Evolutionary conservation across 2,797 vertebrate genomes (phyloP).

Genomic region (Betta splendens): DNA sequence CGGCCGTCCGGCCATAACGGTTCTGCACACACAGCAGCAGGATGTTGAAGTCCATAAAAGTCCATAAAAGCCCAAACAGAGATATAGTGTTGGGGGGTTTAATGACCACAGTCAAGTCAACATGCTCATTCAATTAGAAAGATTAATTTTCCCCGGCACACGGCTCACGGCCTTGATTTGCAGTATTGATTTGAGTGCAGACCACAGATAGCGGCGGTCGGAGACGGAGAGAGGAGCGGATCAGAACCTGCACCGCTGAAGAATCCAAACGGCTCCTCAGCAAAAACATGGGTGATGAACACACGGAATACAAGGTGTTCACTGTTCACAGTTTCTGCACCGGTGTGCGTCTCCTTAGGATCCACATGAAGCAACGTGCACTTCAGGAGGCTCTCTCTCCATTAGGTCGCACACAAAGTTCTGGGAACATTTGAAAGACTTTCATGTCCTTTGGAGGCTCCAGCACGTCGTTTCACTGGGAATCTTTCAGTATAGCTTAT

Average conservation of each 20-base stretch:
- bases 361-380: slow-evolving; percentile 17
- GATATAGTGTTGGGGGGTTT: slow-evolving; percentile 56
- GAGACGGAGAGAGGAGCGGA: slow-evolving; percentile 17
- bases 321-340: too few species aligned
- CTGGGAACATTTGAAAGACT: slow-evolving; percentile 40
- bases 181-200: slow-evolving; percentile 20
- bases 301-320: slow-evolving; percentile 11
- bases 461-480: slow-evolving; percentile 34
- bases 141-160: slow-evolving; percentile 53
- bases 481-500: slow-evolving; percentile 53
- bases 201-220: slow-evolving; percentile 13
- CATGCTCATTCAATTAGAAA: slow-evolving; percentile 67
- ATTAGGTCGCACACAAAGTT: slow-evolving; percentile 30
- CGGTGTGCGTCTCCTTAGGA: too few species aligned
- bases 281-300: background rate
- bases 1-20: slow-evolving; percentile 54
- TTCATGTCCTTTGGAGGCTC: slow-evolving; percentile 23
- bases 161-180: slow-evolving; percentile 51
- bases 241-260: background rate
- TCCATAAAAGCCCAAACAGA: slow-evolving; percentile 63
- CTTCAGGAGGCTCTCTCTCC: slow-evolving; percentile 5
- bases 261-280: slow-evolving; percentile 1
- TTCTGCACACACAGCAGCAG: slow-evolving; percentile 60
- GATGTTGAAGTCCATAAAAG: slow-evolving; percentile 65
- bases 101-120: slow-evolving; percentile 67